phyloP scores from a whole-genome alignment of 1,140 invertebrate species.

The Ridgeia piscesae region DNA sequence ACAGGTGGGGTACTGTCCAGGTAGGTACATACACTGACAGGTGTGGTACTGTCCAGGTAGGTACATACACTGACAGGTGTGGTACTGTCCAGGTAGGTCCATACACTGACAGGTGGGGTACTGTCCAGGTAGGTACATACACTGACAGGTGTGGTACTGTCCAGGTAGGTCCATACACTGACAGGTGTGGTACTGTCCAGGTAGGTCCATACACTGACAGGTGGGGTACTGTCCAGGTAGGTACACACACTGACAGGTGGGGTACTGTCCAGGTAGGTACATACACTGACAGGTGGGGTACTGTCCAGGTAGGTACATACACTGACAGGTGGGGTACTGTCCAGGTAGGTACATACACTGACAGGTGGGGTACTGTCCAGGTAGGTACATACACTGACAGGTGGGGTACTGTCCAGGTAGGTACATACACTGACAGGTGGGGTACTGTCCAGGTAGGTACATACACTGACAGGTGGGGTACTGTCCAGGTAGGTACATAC shows the following conservation, averaged over 20 bases:
- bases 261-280: slow-evolving; percentile 59
- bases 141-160: no score
- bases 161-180: slow-evolving; percentile 56
- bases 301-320: slow-evolving; percentile 57
- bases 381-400: no score
- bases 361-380: slow-evolving; percentile 62
- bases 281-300: no score
- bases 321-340: slow-evolving; percentile 62
- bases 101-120: slow-evolving; percentile 60
- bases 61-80: no score
- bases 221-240: slow-evolving; percentile 61
- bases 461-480: no score
- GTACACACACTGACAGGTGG: slow-evolving; percentile 56
- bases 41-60: slow-evolving; percentile 62
- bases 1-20: slow-evolving; percentile 62
- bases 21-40: no score
- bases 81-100: slow-evolving; percentile 61
- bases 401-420: slow-evolving; percentile 61
- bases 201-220: slow-evolving; percentile 58
- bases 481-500: slow-evolving; percentile 57
- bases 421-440: no score
- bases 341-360: slow-evolving; percentile 56
- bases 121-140: slow-evolving; percentile 57
- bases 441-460: slow-evolving; percentile 59
- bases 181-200: slow-evolving; percentile 62